A percentile compares a stretch with the other conserved stretches of the same genome.
These are phyloP conservation scores for Drosophila prostipennis DNA, from an alignment of 2,888 invertebrate species.

Conservation along the genomic window DNA sequence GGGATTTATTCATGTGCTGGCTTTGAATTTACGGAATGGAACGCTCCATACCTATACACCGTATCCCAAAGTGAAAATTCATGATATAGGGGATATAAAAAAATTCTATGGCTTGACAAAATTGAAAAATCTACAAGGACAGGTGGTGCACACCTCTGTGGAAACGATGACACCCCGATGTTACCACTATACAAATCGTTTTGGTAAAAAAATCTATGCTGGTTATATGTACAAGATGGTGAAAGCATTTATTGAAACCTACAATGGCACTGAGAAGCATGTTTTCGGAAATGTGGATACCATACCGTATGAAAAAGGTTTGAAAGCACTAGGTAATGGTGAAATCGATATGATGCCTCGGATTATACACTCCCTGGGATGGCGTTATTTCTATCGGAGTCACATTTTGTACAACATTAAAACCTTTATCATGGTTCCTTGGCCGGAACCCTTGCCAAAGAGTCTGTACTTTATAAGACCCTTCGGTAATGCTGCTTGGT, in stretches of 20 bases:
- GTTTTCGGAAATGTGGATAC: not conserved
- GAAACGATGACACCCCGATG: slow-evolving; percentile 40
- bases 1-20: slow-evolving; percentile 48
- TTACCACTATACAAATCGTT: slow-evolving; percentile 41
- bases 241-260: slow-evolving; percentile 42
- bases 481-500: slow-evolving; percentile 48
- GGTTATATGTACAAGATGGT: slow-evolving; percentile 61
- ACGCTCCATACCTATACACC: slow-evolving; percentile 51
- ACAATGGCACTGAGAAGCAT: slow-evolving; percentile 54
- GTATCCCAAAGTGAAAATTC: slow-evolving; percentile 39
- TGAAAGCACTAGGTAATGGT: not conserved
- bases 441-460: slow-evolving; percentile 52
- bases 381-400: slow-evolving; percentile 26
- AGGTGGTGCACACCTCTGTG: not conserved
- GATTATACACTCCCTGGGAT: slow-evolving; percentile 3
- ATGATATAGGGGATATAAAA: slow-evolving; percentile 15
- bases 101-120: slow-evolving; percentile 18
- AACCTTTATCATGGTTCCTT: slow-evolving; percentile 45
- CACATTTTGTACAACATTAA: slow-evolving; percentile 27
- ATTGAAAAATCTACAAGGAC: slow-evolving; percentile 13
- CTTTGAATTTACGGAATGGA: not conserved
- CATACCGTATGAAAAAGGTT: slow-evolving; percentile 1
- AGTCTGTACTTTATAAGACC: slow-evolving; percentile 58
- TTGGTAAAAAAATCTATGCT: slow-evolving; percentile 35
- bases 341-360: slow-evolving; percentile 36